Conservation (phyloP, 2,888 invertebrate species). For the Dromius quadrimaculatus region DNA sequence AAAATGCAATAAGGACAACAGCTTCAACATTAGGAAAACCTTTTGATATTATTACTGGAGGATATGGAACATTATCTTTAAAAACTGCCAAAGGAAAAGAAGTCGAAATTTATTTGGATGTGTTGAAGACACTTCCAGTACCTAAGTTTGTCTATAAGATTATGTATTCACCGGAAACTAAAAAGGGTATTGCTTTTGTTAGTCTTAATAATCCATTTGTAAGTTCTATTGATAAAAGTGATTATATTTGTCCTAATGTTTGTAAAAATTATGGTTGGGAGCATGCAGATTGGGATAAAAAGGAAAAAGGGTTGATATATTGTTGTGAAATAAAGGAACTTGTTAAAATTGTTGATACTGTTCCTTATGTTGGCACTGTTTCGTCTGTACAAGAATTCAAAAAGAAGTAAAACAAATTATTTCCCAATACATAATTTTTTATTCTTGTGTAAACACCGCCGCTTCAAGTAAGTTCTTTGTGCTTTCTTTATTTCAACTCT, state of each 20-base stretch:
- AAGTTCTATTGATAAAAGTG: constrained; percentile 53
- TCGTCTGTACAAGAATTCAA: constrained; percentile 26
- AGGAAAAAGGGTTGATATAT: constrained; percentile 63
- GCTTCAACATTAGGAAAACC: constrained; percentile 59
- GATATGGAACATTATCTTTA: constrained; percentile 65
- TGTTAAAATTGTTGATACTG: constrained; percentile 56
- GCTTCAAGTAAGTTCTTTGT: constrained; percentile 17
- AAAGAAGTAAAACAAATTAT: constrained; percentile 32
- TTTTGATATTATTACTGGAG: constrained; percentile 61
- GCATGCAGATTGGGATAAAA: constrained; percentile 57
- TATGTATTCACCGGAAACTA: constrained; percentile 62
- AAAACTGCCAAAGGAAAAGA: constrained; percentile 60
- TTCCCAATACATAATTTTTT: constrained; percentile 43
- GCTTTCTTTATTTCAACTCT: constrained; percentile 51
- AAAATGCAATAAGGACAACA: constrained; percentile 61
- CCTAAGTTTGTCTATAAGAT: constrained; percentile 69
- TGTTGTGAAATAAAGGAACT: constrained; percentile 65
- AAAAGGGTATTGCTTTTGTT: constrained; percentile 67
- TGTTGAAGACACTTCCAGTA: constrained; percentile 63
- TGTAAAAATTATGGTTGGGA: constrained; percentile 63
- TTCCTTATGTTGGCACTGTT: constrained; percentile 53
- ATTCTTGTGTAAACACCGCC: constrained; percentile 48
- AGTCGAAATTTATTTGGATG: constrained; percentile 64
- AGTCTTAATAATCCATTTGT: constrained; percentile 69
- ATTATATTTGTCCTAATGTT: constrained; percentile 63